Base-by-base conservation (phyloP, 2,888 invertebrate genomes). In the Morpho deidamia region DNA sequence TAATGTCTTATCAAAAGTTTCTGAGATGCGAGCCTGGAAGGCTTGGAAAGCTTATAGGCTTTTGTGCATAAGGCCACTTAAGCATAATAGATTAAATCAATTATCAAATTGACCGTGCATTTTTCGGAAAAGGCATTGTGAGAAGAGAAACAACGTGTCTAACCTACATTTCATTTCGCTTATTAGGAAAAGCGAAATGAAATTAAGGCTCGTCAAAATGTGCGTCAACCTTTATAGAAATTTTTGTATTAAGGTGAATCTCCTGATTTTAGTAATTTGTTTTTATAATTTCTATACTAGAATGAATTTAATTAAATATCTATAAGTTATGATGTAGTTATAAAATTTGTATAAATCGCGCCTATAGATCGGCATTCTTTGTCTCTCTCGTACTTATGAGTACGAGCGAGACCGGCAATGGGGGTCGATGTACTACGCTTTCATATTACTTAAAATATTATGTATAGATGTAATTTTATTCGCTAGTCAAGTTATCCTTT, bases 401-500 rank as follows among this genome's bases (percentile, higher is more conserved):
- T 64, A 62, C 52, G 67, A 69, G 65, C 59, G 62, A 61, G 65
- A 66, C 48, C 46, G 55, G 53, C 34, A 49, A 34, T 41, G 8
- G 49, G 51, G 54, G 57, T 61, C 64, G 64, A 67, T 65, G 65
- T 72, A 70, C 66, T 69, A 74, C 72, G 77, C 76, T 80, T 76
- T 78, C 68, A 70, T 76, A 73, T 80, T 81, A 83, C 78, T 83
- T 82, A 79, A 82, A 63, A 76, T 76, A 72, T 74, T 76, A 74
- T 76, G 72, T 69, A 70, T 80, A 77, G 75, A 71, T 72, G 71
- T 81, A 79, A 80, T 81, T 80, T 81, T 79, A 83, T 82, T 81
- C 77, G 79, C 87, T 87, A 87, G 87, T 87, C 87, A 87, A 77
- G 76, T 72, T 81, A 76, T 78, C 76, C 74, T 75, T 77, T 74